phyloP scores from a whole-genome alignment of 1,140 invertebrate genomes.

The Brachionus sp. region DNA sequence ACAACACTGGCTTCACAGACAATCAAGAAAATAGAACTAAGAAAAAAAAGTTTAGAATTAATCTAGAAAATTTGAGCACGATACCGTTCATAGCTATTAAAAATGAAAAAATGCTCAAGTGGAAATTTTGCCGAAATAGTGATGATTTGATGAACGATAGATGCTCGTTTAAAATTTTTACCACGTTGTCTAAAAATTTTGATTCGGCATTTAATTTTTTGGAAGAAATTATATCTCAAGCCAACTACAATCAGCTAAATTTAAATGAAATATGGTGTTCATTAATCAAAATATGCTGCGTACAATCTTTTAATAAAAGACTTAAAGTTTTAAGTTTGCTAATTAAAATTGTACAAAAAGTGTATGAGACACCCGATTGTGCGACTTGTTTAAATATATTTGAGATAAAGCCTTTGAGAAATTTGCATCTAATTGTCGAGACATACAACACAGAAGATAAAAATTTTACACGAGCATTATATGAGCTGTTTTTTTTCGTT shows the following conservation, averaged over 20 bases:
- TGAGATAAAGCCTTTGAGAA: slow-evolving; percentile 4
- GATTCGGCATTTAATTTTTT: slow-evolving; percentile 4
- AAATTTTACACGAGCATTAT: slow-evolving; percentile 17
- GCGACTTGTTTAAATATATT: not conserved
- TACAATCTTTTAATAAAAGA: slow-evolving; percentile 11
- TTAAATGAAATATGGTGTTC: slow-evolving; percentile 10
- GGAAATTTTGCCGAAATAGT: slow-evolving; percentile 15
- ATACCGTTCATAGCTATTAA: slow-evolving; percentile 11
- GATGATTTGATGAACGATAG: not conserved
- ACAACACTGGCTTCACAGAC: not conserved
- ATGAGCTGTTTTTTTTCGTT: slow-evolving; percentile 34
- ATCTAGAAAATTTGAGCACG: not conserved
- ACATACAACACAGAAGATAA: not conserved
- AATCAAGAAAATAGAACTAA: slow-evolving; percentile 5
- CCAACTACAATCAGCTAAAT: not conserved
- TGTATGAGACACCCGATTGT: not conserved
- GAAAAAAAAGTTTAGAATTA: not conserved
- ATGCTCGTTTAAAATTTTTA: slow-evolving; percentile 34
- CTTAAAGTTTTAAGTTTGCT: slow-evolving; percentile 31
- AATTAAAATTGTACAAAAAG: slow-evolving; percentile 33
- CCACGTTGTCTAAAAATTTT: not conserved
- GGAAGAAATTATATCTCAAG: slow-evolving; percentile 2
- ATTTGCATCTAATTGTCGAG: slow-evolving; percentile 1
- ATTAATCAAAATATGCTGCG: slow-evolving; percentile 6
- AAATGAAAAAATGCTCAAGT: slow-evolving; percentile 31